These are phyloP conservation scores for Gymnocephalus cernua DNA, from an alignment of 2,113 vertebrate species.

Conservation along the genomic window DNA sequence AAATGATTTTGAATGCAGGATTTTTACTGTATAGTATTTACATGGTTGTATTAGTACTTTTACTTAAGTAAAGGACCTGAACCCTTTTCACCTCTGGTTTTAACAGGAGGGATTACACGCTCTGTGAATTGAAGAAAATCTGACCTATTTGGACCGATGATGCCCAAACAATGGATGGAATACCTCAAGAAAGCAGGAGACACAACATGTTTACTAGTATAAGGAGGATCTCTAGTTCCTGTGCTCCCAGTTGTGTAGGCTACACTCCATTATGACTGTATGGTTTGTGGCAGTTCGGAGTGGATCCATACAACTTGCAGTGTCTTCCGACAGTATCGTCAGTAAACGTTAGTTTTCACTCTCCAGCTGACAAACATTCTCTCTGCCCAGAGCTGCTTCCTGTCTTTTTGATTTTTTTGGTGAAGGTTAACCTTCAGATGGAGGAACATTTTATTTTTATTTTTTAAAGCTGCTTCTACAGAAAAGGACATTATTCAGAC, in stretches of 20 bases:
- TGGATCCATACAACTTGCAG: constrained; percentile 19
- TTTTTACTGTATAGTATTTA: not conserved
- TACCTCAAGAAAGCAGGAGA: not conserved
- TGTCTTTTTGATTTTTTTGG: constrained; percentile 25
- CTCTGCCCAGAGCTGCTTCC: not conserved
- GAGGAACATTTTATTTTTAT: not conserved
- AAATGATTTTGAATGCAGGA: not conserved
- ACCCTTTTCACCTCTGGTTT: not conserved
- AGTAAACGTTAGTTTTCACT: constrained; percentile 24
- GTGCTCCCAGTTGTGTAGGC: not conserved
- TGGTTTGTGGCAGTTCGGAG: constrained; percentile 8
- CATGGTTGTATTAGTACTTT: not conserved
- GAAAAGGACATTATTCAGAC: constrained; percentile 22
- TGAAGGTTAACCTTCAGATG: constrained; percentile 38
- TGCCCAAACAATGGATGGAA: not conserved
- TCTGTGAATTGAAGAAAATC: not conserved
- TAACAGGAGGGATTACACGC: not conserved
- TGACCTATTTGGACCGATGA: not conserved
- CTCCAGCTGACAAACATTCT: constrained; percentile 7
- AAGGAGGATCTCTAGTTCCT: not conserved
- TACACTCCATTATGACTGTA: not conserved
- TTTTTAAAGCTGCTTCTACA: constrained; percentile 9
- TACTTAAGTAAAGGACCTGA: not conserved
- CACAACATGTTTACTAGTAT: not conserved
- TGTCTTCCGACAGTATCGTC: constrained; percentile 9